Base-by-base conservation (phyloP, 2,888 invertebrate genomes). In the Ischnura elegans region DNA sequence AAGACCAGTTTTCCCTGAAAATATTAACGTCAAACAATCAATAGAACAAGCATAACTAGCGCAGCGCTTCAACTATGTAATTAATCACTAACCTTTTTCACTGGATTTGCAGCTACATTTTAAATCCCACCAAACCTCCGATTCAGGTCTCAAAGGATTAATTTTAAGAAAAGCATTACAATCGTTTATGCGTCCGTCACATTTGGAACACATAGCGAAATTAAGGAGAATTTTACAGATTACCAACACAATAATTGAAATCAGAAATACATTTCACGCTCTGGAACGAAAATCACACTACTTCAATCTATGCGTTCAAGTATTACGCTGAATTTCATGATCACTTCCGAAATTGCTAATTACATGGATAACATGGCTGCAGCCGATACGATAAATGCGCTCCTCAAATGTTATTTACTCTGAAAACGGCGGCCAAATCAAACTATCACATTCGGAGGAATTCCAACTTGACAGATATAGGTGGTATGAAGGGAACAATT, bases 141-240 rank as follows among this genome's bases (percentile, higher is more conserved):
- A 51, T 51, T 85, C 93, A 13, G 84, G 84, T 25, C n/a, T 84
- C 25, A 76, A 55, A 51, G 51, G 42, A 86, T 85, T 85, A 45
- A 87, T 25, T 46, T 61, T 90, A 43, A 90, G 25, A 43, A 90
- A 61, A 90, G 36, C 90, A 90, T 90, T 90, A n/a, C 90, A 90
- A 61, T 90, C 90, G n/a, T 90, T 61, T 43, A 90, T 29, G 61
- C 61, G 90, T 43, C 90, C 90, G n/a, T 61, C 45, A 43, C 90
- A 66, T 21, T 90, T 90, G 10, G 61, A 90, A 43, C 90, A 90
- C 90, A 90, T 90, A 66, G 5, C 21, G 86, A 0, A 45, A n/a
- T 21, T 25, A n/a, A n/a, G 10, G 3, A 25, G 8, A 61, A 19
- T n/a, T 19, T 43, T 43, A 43, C 47, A 25, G 19, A 90, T n/a